Percentiles rank a stretch among this genome's conserved stretches.
phyloP scores from a whole-genome alignment of 2,113 vertebrate genomes.

The Burhinus bistriatus region DNA sequence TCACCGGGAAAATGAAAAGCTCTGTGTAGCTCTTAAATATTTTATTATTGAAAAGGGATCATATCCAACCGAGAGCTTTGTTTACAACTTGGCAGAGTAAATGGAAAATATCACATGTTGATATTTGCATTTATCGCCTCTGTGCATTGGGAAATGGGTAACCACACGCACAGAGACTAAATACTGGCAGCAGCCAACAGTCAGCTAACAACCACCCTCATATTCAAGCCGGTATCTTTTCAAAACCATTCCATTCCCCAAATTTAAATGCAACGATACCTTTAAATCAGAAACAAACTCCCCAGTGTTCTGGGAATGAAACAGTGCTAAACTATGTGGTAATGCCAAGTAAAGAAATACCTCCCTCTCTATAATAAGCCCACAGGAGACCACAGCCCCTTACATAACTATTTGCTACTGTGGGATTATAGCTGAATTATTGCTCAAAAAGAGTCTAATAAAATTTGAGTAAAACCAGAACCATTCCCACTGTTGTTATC shows the following conservation, averaged over 20 bases:
- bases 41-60: slow-evolving; percentile 50
- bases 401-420: slow-evolving; percentile 41
- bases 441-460: slow-evolving; percentile 53
- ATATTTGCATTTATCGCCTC: slow-evolving; percentile 44
- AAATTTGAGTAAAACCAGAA: slow-evolving; percentile 60
- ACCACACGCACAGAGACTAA: neutral
- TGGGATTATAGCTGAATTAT: slow-evolving; percentile 50
- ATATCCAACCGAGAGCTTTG: neutral
- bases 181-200: neutral
- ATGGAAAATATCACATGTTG: slow-evolving; percentile 41
- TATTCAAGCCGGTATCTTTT: neutral
- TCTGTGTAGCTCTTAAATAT: slow-evolving; percentile 6
- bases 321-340: neutral
- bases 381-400: slow-evolving; percentile 43
- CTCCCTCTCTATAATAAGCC: slow-evolving; percentile 44
- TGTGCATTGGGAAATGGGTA: slow-evolving; percentile 17
- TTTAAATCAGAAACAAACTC: slow-evolving; percentile 52
- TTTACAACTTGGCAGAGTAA: slow-evolving; percentile 36
- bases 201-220: neutral
- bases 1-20: slow-evolving; percentile 20
- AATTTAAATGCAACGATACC: neutral
- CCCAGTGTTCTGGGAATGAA: slow-evolving; percentile 23
- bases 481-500: slow-evolving; percentile 26
- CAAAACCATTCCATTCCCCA: neutral
- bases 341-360: slow-evolving; percentile 39